A percentile compares a stretch with the other conserved stretches of the same genome.
These are phyloP conservation scores for Bacillus rossius DNA, from an alignment of 1,140 invertebrate species.

Conservation along the genomic window DNA sequence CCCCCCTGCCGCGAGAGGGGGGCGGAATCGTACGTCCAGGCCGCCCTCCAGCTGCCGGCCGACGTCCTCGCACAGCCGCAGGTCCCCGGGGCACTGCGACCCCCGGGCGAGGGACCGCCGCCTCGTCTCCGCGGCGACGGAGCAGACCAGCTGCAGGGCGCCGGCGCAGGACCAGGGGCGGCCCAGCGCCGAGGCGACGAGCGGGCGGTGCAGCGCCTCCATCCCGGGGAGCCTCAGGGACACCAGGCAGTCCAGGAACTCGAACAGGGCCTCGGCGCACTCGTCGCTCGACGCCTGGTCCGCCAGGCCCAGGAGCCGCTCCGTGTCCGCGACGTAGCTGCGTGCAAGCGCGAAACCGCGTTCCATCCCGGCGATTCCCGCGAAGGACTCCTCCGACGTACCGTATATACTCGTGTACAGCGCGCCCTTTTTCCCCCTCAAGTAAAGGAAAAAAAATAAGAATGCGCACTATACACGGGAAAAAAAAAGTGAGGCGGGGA, in stretches of 20 bases:
- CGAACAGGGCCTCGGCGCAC: constrained; percentile 43
- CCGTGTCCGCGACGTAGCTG: constrained; percentile 1
- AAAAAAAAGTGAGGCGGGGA: no score
- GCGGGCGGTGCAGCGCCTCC: constrained; percentile 36
- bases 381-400: no score
- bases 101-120: no score
- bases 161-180: constrained; percentile 39
- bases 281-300: constrained; percentile 34
- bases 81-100: neutral
- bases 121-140: constrained; percentile 31
- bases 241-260: constrained; percentile 46
- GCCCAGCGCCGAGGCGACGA: constrained; percentile 41
- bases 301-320: neutral
- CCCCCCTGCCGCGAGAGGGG: no score
- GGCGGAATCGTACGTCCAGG: no score
- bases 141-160: constrained; percentile 38
- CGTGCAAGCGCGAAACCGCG: no score
- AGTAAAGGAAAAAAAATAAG: no score
- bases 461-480: no score
- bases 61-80: neutral
- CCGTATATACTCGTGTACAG: no score
- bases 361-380: no score
- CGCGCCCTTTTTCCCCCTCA: no score
- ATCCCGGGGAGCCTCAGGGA: constrained; percentile 40
- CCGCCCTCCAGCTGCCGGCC: constrained; percentile 8